A percentile compares a stretch with the other conserved stretches of the same genome.
Conservation (phyloP, 2,888 invertebrate species). For the Eurytoma californica region DNA sequence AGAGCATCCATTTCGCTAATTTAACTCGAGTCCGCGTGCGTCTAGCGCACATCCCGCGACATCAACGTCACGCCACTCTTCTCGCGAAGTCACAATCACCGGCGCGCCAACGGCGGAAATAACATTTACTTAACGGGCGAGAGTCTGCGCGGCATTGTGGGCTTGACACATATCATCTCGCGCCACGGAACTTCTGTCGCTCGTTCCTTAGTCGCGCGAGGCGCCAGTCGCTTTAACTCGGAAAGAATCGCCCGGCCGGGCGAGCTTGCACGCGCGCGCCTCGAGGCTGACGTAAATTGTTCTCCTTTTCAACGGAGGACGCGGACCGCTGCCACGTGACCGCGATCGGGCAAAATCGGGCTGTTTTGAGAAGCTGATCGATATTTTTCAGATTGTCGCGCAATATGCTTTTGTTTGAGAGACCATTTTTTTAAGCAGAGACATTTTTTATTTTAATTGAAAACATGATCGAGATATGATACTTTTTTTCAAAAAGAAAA, state of each 20-base stretch:
- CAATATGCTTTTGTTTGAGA: no score
- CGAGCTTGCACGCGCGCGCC: not conserved
- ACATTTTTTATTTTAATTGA: no score
- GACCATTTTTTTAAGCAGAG: no score
- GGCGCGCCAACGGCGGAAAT: slow-evolving; percentile 22
- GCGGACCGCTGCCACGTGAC: not conserved
- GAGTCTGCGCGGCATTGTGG: slow-evolving; percentile 66
- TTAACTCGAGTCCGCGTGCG: no score
- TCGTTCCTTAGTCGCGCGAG: slow-evolving; percentile 60
- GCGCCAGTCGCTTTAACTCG: slow-evolving; percentile 65
- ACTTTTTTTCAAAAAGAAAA: no score
- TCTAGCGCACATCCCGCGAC: no score
- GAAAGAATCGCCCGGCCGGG: slow-evolving; percentile 16
- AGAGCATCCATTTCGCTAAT: no score
- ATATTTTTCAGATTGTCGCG: no score
- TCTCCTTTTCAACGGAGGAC: not conserved
- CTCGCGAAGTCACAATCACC: slow-evolving; percentile 22
- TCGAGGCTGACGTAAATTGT: slow-evolving; percentile 23
- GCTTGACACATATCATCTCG: slow-evolving; percentile 73
- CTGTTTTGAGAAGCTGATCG: not conserved
- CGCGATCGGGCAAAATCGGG: not conserved
- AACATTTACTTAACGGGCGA: slow-evolving; percentile 55
- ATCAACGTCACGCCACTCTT: slow-evolving; percentile 16
- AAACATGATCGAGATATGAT: no score
- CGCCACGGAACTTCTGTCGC: slow-evolving; percentile 67